Conservation (phyloP, 1,140 invertebrate genomes). For the Brachionus paranguensis region DNA sequence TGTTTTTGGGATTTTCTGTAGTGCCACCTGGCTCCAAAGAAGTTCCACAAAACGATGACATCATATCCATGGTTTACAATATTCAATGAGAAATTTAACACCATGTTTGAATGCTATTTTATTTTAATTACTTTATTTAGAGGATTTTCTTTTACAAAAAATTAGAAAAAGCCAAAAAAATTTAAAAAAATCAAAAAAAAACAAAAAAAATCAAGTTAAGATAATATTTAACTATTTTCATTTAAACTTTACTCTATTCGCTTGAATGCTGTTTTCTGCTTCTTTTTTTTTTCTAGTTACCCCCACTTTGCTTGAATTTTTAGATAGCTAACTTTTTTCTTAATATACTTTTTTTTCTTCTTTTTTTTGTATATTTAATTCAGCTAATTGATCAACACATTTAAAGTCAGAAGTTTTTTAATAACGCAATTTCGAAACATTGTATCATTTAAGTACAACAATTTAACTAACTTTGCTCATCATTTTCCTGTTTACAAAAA, state of each 20-base stretch:
- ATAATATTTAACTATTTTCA: neutral
- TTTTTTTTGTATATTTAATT: neutral
- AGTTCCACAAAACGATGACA: slow-evolving; percentile 57
- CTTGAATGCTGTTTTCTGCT: slow-evolving; percentile 23
- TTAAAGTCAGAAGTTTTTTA: neutral
- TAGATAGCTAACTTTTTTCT: neutral
- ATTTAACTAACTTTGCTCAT: neutral
- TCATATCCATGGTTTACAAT: slow-evolving; percentile 51
- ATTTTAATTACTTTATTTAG: slow-evolving; percentile 5
- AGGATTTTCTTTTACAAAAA: neutral
- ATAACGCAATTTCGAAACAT: neutral
- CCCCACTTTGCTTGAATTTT: neutral
- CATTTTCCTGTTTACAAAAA: neutral
- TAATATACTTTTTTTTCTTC: neutral
- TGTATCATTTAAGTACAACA: neutral
- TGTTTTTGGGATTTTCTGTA: slow-evolving; percentile 85
- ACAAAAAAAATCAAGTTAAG: neutral
- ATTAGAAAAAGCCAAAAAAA: neutral
- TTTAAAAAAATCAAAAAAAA: neutral
- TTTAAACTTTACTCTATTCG: slow-evolving; percentile 31
- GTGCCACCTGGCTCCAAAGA: slow-evolving; percentile 73
- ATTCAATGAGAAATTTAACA: slow-evolving; percentile 45
- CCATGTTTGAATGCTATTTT: slow-evolving; percentile 28
- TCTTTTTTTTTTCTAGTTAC: neutral
- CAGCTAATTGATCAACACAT: neutral